Evolutionary conservation across 2,888 invertebrate species (phyloP).

Genomic region (Allolobophora icterica): DNA sequence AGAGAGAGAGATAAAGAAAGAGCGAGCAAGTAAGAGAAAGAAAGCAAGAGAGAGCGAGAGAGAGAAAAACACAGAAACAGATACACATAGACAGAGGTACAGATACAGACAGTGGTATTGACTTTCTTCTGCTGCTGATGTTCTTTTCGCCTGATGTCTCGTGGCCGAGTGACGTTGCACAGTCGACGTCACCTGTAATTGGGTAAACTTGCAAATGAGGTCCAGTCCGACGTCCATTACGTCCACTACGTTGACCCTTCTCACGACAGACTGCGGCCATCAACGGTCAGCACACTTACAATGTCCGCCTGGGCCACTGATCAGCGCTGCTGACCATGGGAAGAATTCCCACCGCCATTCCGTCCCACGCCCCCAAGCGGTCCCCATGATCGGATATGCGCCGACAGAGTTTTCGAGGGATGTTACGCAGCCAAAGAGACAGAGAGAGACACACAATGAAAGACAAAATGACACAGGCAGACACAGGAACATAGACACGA

Average conservation of each 20-base stretch:
- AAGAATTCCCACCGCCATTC: not conserved
- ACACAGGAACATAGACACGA: too few species aligned
- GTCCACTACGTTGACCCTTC: conserved; percentile 25
- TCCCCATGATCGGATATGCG: not conserved
- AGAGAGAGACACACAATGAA: not conserved
- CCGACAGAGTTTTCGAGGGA: not conserved
- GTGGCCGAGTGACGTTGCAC: not conserved
- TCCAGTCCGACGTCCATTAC: conserved; percentile 22
- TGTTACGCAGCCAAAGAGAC: not conserved
- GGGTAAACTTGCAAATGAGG: not conserved
- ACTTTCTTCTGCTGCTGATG: not conserved
- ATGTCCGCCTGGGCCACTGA: not conserved
- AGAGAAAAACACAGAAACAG: not conserved
- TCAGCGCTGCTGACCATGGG: not conserved
- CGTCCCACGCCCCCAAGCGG: not conserved
- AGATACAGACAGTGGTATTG: not conserved
- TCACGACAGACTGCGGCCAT: conserved; percentile 22
- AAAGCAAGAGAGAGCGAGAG: not conserved
- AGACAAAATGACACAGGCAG: not conserved
- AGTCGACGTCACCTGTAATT: conserved; percentile 6
- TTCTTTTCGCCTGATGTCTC: not conserved
- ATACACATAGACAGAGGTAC: not conserved
- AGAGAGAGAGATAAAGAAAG: not conserved
- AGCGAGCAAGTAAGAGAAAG: not conserved
- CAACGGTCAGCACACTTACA: not conserved